Evolutionary conservation across 2,113 vertebrate species (phyloP), one percentile per base, ranked within the genome.

Genomic region (Coptodon rendalli): DNA sequence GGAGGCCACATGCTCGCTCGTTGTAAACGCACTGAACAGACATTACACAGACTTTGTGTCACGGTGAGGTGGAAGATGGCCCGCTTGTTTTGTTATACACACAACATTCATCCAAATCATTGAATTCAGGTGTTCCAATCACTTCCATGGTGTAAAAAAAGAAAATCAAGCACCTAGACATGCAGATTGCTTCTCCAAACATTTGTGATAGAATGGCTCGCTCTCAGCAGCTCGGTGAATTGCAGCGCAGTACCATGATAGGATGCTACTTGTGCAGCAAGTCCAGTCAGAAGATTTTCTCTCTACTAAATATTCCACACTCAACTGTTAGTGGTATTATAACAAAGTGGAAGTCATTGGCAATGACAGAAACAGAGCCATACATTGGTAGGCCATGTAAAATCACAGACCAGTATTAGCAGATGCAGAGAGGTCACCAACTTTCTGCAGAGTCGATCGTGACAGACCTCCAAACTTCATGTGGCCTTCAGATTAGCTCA

Each of bases 361-460:
- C 0, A 34, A 61, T 10, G 57, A 34, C 14, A 61, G 5, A 17
- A 61, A 61, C 57, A 6, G 27, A 61, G 13, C 0, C 57, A 10
- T 6, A 34, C 34, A 34, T 6, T 1, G 57, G 57, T 9, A 9
- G 57, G 57, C 29, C 2, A 0, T 17, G 29, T 6, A 17, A 61
- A 31, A 34, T 61, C 57, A 61, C 57, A 61, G 27, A 31, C 14
- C 27, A 31, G 57, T 0, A 1, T 61, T 14, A 31, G 57, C 27
- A 0, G 57, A 31, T 17, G 57, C 27, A 31, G 27, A 61, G 27
- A 61, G 29, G 57, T 34, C 1, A 5, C 27, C 57, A 31, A 61
- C 57, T 34, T 61, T 61, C 57, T 61, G 57, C 27, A 17, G 54
- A 29, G 57, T 61, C 3, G 5, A 17, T 31, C 0, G 5, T 9